Evolutionary conservation across 2,113 vertebrate species (phyloP).

Genomic region (Gobio gobio): DNA sequence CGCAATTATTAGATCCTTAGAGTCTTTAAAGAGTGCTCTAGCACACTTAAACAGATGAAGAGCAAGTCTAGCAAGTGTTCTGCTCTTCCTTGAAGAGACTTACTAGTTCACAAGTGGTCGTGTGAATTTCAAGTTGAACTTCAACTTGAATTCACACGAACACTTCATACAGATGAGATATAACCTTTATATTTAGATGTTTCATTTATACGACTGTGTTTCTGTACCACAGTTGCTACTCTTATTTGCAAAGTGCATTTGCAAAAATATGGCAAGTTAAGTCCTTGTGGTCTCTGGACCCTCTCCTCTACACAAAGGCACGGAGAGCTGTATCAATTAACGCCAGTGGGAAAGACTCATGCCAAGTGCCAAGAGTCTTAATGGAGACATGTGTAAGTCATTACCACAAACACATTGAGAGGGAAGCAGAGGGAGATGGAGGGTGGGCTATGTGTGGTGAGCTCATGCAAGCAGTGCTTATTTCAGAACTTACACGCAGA

Average conservation of each 20-base stretch:
- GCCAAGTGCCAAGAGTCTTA: constrained; percentile 72
- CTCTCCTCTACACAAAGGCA: constrained; percentile 65
- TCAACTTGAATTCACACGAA: background rate
- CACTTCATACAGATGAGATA: background rate
- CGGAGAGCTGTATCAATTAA: constrained; percentile 76
- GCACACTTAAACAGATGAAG: constrained; percentile 25
- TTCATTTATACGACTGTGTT: no score
- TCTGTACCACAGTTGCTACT: background rate
- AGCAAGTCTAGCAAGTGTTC: constrained; percentile 5
- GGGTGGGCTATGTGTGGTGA: constrained; percentile 50
- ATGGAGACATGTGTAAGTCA: constrained; percentile 80
- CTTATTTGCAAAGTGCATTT: background rate
- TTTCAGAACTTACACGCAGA: constrained; percentile 16
- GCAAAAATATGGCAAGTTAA: background rate
- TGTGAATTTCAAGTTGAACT: background rate
- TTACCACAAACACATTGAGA: constrained; percentile 74
- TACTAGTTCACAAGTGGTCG: background rate
- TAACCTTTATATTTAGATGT: background rate
- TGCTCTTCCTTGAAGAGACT: constrained; percentile 4
- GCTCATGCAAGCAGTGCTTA: constrained; percentile 56
- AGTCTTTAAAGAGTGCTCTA: constrained; percentile 28
- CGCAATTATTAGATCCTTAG: constrained; percentile 16
- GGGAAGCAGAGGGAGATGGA: constrained; percentile 61
- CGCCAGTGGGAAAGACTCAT: constrained; percentile 69
- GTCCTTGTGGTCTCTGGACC: background rate